A percentile compares a stretch with the other conserved stretches of the same genome.
Evolutionary conservation across 2,888 invertebrate genomes (phyloP).

Genomic region (Cephus pulcher): DNA sequence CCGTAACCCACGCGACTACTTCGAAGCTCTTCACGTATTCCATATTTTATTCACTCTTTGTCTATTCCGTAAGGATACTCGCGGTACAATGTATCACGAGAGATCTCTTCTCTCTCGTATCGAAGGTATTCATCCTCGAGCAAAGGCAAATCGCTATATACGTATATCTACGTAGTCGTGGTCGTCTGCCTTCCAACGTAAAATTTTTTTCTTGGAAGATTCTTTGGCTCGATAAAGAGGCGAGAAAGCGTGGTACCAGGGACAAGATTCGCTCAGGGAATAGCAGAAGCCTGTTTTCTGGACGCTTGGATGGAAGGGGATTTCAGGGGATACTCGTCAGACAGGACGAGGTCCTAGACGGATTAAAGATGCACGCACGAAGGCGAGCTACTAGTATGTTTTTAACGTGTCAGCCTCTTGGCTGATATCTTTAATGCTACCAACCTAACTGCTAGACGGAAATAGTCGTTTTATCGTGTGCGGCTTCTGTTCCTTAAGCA

Average conservation of each 20-base stretch:
- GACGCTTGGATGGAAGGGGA: not conserved
- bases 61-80: not conserved
- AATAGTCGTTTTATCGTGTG: not conserved
- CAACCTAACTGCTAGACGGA: not conserved
- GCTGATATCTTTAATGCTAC: not conserved
- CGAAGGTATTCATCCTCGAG: not conserved
- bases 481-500: not conserved
- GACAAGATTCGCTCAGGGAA: not conserved
- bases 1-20: not conserved
- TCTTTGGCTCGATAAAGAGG: not conserved
- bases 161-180: not conserved
- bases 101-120: not conserved
- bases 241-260: not conserved
- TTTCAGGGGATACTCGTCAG: not conserved
- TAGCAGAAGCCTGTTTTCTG: not conserved
- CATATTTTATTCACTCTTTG: not conserved
- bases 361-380: not conserved
- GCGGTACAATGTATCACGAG: not conserved
- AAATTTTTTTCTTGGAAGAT: not conserved
- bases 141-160: not conserved
- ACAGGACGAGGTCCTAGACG: conserved; percentile 3
- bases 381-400: not conserved
- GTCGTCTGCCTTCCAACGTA: not conserved
- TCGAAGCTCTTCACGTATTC: not conserved
- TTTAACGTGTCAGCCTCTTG: not conserved